Percentiles rank a stretch among this genome's conserved stretches.
Evolutionary conservation across 1,140 invertebrate species (phyloP).

Genomic region (Temnothorax longispinosus): DNA sequence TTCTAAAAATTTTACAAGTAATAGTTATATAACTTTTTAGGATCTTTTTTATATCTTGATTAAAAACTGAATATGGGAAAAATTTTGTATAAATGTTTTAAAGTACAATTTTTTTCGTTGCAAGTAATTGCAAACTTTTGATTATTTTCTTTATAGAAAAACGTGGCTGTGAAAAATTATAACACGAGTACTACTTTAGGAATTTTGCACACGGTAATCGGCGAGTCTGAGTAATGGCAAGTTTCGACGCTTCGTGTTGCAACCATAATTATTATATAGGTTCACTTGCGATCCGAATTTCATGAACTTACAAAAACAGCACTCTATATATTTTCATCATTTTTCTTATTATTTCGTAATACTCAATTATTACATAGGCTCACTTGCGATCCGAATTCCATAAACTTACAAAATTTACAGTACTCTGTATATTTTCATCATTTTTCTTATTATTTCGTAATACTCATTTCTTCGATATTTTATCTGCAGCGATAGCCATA

Average conservation of each 20-base stretch:
- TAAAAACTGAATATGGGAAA: background rate
- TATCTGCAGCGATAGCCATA: background rate
- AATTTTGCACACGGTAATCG: background rate
- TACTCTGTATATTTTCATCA: background rate
- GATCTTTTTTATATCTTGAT: background rate
- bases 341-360: background rate
- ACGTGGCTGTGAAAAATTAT: background rate
- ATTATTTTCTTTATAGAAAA: background rate
- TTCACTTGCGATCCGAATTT: background rate
- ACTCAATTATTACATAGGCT: background rate
- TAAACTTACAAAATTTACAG: background rate
- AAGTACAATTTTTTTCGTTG: background rate
- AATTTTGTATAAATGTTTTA: background rate
- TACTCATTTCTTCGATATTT: background rate
- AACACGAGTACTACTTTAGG: background rate
- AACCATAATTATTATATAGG: conserved; percentile 10
- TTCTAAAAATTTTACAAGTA: background rate
- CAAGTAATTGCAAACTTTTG: background rate
- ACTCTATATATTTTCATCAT: background rate
- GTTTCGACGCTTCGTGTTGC: background rate
- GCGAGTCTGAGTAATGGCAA: conserved; percentile 15
- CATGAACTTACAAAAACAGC: background rate
- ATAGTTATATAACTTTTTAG: background rate
- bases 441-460: background rate
- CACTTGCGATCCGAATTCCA: no score